phyloP scores from a whole-genome alignment of 2,888 invertebrate species.

The Caenorhabditis sp. region DNA sequence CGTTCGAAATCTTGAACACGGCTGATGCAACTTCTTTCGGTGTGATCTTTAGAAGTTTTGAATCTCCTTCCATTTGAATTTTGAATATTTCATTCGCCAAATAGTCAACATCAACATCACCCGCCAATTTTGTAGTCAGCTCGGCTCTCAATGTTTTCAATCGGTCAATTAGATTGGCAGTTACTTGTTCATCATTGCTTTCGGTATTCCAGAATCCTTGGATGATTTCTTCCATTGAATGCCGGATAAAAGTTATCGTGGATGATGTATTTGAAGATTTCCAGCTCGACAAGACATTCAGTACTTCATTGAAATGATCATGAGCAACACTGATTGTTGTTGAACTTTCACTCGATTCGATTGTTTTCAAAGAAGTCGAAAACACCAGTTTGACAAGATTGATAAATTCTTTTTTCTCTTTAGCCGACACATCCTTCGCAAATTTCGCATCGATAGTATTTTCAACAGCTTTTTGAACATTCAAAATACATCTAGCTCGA shows the following conservation, averaged over 20 bases:
- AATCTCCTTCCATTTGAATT: background rate
- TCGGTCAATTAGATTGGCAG: background rate
- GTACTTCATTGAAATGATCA: background rate
- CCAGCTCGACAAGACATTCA: background rate
- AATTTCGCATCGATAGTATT: background rate
- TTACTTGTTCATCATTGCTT: background rate
- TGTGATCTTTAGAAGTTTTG: background rate
- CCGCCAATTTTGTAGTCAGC: background rate
- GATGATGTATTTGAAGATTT: background rate
- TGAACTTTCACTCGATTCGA: background rate
- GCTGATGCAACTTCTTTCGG: background rate
- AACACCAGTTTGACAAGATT: background rate
- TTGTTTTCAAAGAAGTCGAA: background rate
- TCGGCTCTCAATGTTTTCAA: background rate
- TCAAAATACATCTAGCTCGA: background rate
- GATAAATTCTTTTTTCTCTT: background rate
- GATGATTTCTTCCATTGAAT: slow-evolving; percentile 26
- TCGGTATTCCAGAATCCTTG: slow-evolving; percentile 40
- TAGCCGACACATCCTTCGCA: background rate
- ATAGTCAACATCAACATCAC: background rate
- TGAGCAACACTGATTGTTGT: background rate
- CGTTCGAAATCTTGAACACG: background rate
- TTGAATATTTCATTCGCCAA: background rate
- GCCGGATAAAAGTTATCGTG: slow-evolving; percentile 4
- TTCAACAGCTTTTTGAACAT: background rate